Base-by-base conservation (phyloP, 2,888 invertebrate genomes). In the Noctuana brunneofusca region DNA sequence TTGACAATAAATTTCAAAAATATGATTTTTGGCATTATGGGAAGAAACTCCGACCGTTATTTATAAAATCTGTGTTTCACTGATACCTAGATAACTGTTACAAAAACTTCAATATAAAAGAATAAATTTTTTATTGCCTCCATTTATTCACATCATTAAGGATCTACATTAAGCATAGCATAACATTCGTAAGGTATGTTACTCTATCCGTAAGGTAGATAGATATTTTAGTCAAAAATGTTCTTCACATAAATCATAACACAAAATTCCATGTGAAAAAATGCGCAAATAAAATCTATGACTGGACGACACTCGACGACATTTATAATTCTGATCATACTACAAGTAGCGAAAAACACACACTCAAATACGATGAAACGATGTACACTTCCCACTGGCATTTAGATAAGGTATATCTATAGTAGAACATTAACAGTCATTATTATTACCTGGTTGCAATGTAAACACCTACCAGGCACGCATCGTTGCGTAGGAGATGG, bases 361-460 rank as follows among this genome's bases (percentile, higher is more conserved):
- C 12, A 54, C 27, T 59, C 46, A 53, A 53, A 54, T 46, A 53
- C 24, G 11, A 32, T 53, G 14, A 32, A 60, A 54, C 54, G 54
- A 54, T 9, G 30, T 27, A 55, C 62, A 62, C 55, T 41, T 20
- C 35, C 62, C 49, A 16, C 48, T 48, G 55, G 32, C 32, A 55
- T 62, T 55, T 62, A 62, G 62, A 62, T 62, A 62, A 54, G 60
- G 32, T 62, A 62, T 62, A 62, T 62, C 54, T 62, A 35, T 38
- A 54, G 54, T 48, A 11, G 54, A 22, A 27, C 48, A 62, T 62
- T 62, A 62, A 62, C 20, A 55, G 49, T 49, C 22, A 62, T 55
- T 49, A 55, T 62, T 62, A 62, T 49, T 62, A 20, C 62, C 55
- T 24, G 55, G 62, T 49, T 49, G 62, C 27, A 55, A 35, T 55